Conservation (phyloP, 2,113 vertebrate genomes). For the Chionomys nivalis region DNA sequence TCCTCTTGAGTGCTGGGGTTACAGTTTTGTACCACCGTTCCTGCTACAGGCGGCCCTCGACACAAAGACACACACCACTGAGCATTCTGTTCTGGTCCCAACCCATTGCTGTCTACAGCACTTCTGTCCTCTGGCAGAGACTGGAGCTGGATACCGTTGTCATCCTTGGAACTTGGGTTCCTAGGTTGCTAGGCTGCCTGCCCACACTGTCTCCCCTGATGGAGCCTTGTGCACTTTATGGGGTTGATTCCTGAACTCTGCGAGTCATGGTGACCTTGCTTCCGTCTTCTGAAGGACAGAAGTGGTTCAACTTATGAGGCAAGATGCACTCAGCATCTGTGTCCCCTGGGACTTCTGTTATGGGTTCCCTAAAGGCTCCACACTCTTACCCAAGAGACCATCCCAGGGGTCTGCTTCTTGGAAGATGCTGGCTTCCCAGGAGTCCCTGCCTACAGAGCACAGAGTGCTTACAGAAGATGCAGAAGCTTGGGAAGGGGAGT, state of each 20-base stretch:
- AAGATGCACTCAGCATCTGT: not conserved
- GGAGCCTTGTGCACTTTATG: accelerated
- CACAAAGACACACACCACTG: not conserved
- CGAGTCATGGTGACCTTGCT: not conserved
- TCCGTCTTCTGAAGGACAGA: not conserved
- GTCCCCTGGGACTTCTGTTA: not conserved
- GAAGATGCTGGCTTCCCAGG: not conserved
- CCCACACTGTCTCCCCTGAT: accelerated
- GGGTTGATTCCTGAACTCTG: not conserved
- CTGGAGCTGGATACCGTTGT: not conserved
- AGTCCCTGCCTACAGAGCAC: not conserved
- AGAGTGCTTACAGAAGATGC: not conserved
- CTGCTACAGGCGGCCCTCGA: not conserved
- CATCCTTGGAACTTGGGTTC: not conserved
- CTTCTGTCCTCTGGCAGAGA: not conserved
- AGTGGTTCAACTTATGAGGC: not conserved
- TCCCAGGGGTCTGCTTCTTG: not conserved
- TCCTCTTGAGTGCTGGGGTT: not conserved
- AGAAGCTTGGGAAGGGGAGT: not conserved
- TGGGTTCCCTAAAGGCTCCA: no score
- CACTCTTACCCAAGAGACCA: not conserved
- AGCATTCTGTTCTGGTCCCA: not conserved
- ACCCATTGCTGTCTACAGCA: not conserved
- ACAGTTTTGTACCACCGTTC: not conserved
- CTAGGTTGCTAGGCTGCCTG: not conserved